Conservation (phyloP, 2,888 invertebrate species). For the Balanococcus diminutus region DNA sequence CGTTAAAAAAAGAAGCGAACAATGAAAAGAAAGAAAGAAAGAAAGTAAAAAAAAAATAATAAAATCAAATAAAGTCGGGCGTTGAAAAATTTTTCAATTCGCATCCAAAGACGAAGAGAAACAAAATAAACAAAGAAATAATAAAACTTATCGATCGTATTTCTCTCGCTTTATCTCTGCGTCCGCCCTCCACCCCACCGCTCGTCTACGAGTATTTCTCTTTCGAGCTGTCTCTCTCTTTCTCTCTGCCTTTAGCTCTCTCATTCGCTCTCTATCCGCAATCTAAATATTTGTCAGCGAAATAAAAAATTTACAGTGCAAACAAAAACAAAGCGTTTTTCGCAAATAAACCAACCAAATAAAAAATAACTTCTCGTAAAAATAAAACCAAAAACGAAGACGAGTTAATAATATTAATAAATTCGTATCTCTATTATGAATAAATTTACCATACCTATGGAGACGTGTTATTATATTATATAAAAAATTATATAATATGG, state of each 20-base stretch:
- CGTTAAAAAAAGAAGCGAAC: conserved; percentile 31
- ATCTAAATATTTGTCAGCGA: conserved; percentile 35
- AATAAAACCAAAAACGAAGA: conserved; percentile 10
- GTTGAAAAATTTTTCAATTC: conserved; percentile 40
- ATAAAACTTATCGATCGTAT: conserved; percentile 49
- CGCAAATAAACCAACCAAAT: conserved; percentile 37
- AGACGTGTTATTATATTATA: background rate
- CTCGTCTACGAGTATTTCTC: no score
- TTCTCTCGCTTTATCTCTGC: background rate
- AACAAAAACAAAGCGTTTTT: conserved; percentile 41
- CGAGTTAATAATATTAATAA: conserved; percentile 18
- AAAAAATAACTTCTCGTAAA: conserved; percentile 4
- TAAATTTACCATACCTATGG: background rate
- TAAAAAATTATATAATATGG: background rate
- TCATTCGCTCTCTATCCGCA: background rate
- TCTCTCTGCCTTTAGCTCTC: background rate
- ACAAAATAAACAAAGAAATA: conserved; percentile 54
- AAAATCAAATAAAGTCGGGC: conserved; percentile 40
- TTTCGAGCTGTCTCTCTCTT: background rate
- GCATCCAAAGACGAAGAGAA: conserved; percentile 54
- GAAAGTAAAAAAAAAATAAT: conserved; percentile 33
- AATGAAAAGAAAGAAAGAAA: conserved; percentile 20
- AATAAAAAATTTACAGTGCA: conserved; percentile 43
- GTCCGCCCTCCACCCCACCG: background rate
- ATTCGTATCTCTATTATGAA: background rate